phyloP scores from a whole-genome alignment of 2,888 invertebrate genomes.

The Caenorhabditis uteleia region DNA sequence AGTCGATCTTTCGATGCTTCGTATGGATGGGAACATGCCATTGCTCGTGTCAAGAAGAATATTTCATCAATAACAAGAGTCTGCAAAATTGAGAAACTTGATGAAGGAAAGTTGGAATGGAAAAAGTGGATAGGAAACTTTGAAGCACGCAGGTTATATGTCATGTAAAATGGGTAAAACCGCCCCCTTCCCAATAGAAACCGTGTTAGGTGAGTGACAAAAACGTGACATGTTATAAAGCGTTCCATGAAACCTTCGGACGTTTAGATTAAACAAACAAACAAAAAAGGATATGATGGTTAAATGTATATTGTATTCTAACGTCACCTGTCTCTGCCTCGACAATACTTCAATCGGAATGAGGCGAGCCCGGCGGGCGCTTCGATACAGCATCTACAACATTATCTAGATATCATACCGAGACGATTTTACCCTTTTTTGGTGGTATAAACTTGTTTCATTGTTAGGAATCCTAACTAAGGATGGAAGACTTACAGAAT shows the following conservation, averaged over 20 bases:
- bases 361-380: conserved; percentile 48
- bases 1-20: conserved; percentile 42
- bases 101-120: conserved; percentile 3
- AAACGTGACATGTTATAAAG: no score
- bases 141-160: no score
- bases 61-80: conserved; percentile 51
- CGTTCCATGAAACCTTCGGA: no score
- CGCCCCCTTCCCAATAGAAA: no score
- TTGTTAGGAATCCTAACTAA: background rate
- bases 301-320: background rate
- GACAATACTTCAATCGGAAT: conserved; percentile 54
- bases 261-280: background rate
- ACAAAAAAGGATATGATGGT: background rate
- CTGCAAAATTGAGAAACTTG: conserved; percentile 42
- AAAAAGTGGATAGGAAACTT: background rate
- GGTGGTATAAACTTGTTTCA: background rate
- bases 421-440: background rate
- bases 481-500: conserved; percentile 63
- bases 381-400: conserved; percentile 58
- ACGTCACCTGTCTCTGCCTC: conserved; percentile 51
- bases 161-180: background rate
- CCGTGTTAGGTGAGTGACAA: no score
- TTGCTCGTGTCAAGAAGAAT: conserved; percentile 45
- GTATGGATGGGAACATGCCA: conserved; percentile 39
- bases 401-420: background rate